Percentiles rank a stretch among this genome's conserved stretches.
Conservation (phyloP, 2,888 invertebrate genomes). For the Neoaliturus tenellus region DNA sequence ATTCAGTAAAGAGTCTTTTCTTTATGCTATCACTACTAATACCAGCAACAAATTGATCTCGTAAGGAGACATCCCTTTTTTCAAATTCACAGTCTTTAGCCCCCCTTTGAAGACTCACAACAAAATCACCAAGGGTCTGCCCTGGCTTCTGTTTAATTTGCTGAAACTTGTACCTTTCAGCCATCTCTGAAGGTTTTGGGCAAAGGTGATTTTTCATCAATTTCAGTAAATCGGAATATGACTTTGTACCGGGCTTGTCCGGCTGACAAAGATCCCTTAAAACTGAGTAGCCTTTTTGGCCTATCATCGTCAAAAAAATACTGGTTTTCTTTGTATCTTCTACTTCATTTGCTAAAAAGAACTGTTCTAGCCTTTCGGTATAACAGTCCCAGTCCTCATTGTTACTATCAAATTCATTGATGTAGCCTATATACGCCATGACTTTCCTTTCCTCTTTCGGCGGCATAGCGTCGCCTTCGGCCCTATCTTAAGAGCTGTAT, state of each 20-base stretch:
- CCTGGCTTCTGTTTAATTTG: not conserved
- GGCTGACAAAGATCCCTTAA: not conserved
- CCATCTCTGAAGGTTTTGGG: not conserved
- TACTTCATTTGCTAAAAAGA: not conserved
- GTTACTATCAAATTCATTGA: not conserved
- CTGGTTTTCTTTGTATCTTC: not conserved
- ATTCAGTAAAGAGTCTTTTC: no score
- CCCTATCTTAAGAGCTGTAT: not conserved
- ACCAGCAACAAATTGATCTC: no score
- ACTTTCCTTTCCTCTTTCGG: not conserved
- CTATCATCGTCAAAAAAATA: not conserved
- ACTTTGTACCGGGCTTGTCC: not conserved
- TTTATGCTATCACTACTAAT: no score
- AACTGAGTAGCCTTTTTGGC: not conserved
- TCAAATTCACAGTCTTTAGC: not conserved
- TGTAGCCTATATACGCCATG: not conserved
- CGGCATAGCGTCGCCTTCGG: no score
- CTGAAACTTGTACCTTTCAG: conserved; percentile 3
- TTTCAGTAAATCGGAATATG: not conserved
- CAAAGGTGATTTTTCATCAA: not conserved
- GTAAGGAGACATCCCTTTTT: not conserved
- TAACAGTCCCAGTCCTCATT: not conserved
- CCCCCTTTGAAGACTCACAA: not conserved
- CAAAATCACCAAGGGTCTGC: not conserved
- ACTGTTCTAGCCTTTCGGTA: not conserved